phyloP scores from a whole-genome alignment of 2,888 invertebrate genomes.

The Erpobdella octoculata region DNA sequence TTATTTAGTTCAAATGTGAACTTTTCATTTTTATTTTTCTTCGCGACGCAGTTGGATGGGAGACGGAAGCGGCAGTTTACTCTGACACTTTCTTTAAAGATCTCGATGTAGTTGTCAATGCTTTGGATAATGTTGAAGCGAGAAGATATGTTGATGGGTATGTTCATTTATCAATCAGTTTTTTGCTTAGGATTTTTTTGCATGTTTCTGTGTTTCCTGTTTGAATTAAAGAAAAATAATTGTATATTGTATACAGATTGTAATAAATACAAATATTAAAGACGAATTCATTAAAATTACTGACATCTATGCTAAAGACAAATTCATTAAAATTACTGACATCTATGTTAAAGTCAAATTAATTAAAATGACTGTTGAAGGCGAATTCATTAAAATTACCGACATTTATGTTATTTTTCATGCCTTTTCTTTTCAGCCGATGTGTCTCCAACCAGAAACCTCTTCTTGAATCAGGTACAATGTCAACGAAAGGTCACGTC shows the following conservation, averaged over 20 bases:
- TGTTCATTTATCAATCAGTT: slow-evolving; percentile 5
- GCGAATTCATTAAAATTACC: background rate
- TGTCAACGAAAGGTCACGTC: slow-evolving; percentile 53
- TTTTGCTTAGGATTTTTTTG: background rate
- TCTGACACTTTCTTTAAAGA: slow-evolving; percentile 47
- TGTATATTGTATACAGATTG: no score
- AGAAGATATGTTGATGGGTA: slow-evolving; percentile 51
- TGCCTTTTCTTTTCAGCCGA: slow-evolving; percentile 41
- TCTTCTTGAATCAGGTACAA: slow-evolving; percentile 52
- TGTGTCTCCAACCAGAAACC: slow-evolving; percentile 51
- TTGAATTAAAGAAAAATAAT: background rate
- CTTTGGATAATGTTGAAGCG: slow-evolving; percentile 52
- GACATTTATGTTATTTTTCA: background rate
- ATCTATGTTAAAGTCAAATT: background rate
- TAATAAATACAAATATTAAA: no score
- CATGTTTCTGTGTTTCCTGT: background rate
- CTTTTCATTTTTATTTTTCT: no score
- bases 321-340: background rate
- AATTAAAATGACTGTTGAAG: background rate
- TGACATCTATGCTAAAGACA: background rate
- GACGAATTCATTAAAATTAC: no score
- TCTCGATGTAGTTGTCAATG: slow-evolving; percentile 49
- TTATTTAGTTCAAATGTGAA: background rate
- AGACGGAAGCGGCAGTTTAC: slow-evolving; percentile 47
- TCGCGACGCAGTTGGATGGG: slow-evolving; percentile 47